Base-by-base conservation (phyloP, 2,113 vertebrate species). In the Tachycineta bicolor region DNA sequence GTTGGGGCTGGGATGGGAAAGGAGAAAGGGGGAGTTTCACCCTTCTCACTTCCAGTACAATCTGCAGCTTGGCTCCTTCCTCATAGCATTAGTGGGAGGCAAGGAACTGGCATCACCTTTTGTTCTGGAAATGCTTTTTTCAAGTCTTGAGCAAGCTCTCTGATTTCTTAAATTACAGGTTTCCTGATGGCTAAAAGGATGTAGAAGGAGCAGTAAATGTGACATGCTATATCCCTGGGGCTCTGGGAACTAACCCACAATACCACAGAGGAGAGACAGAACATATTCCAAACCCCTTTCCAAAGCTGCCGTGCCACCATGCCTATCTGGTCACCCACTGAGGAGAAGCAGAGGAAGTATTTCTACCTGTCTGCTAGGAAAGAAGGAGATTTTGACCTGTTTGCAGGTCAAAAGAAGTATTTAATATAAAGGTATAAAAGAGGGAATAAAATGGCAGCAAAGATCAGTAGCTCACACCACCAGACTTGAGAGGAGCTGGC, bases 1-100 rank as follows among this genome's bases (percentile, higher is more conserved):
- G 91, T 81, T 39, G 58, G 47, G n/a, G 67, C 37, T 71, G 68
- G 89, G 74, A 55, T 88, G 39, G 76, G 67, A 81, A 90, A 65
- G 44, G 39, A 92, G 59, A 91, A 96, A 91, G 81, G 58, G 78
- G 85, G 96, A 96, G 94, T 96, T 98, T 98, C 93, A 94, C 69
- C 73, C 53, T 83, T 50, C 80, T 90, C 34, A 65, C 79, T 89
- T 87, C 41, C 81, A 83, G 33, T 41, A 33, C 28, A 69, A 49
- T 65, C 83, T 47, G 75, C 75, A 55, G 73, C 83, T 90, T 31
- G 71, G 33, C 49, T 77, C 50, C 28, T 80, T 80, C 83, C 62
- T 79, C 77, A 41, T 0, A 5, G 28, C 65, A 76, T 39, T 53
- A 44, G 22, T 49, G 68, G 68, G 46, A 86, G 39, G 55, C 50